Evolutionary conservation across 2,888 invertebrate genomes (phyloP).

Genomic region (Halictus quadricinctus): DNA sequence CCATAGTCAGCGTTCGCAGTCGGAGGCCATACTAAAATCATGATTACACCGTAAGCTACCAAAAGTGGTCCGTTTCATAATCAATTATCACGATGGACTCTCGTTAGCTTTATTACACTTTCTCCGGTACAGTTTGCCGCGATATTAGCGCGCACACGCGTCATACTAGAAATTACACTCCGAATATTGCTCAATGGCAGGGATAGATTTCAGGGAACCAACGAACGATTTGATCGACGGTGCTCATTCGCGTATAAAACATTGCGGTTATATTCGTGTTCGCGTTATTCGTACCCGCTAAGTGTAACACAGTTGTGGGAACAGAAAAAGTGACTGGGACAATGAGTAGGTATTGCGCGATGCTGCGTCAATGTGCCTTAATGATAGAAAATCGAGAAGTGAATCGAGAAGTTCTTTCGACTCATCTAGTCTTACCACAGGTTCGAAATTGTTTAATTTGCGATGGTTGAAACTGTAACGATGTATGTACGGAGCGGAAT

Average conservation of each 20-base stretch:
- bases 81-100: slow-evolving; percentile 37
- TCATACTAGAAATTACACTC: slow-evolving; percentile 41
- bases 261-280: slow-evolving; percentile 11
- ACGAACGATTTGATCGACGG: slow-evolving; percentile 40
- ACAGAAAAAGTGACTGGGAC: slow-evolving; percentile 12
- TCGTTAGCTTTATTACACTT: slow-evolving; percentile 49
- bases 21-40: not conserved
- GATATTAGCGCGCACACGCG: slow-evolving; percentile 18
- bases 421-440: not conserved
- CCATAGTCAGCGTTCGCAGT: not conserved
- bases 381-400: slow-evolving; percentile 15
- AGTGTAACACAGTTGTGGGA: not conserved
- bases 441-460: not conserved
- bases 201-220: slow-evolving; percentile 36
- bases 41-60: not conserved
- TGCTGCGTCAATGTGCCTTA: slow-evolving; percentile 21
- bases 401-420: slow-evolving; percentile 1
- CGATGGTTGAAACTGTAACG: no score
- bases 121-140: slow-evolving; percentile 37
- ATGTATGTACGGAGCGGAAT: no score
- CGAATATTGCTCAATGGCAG: slow-evolving; percentile 39
- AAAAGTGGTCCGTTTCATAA: slow-evolving; percentile 29
- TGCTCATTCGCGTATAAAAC: slow-evolving; percentile 34
- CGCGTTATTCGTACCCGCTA: not conserved
- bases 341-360: slow-evolving; percentile 26